These are phyloP conservation scores for Cyphomyrus plagiostoma DNA, from an alignment of 2,113 vertebrate genomes.

Conservation along the genomic window DNA sequence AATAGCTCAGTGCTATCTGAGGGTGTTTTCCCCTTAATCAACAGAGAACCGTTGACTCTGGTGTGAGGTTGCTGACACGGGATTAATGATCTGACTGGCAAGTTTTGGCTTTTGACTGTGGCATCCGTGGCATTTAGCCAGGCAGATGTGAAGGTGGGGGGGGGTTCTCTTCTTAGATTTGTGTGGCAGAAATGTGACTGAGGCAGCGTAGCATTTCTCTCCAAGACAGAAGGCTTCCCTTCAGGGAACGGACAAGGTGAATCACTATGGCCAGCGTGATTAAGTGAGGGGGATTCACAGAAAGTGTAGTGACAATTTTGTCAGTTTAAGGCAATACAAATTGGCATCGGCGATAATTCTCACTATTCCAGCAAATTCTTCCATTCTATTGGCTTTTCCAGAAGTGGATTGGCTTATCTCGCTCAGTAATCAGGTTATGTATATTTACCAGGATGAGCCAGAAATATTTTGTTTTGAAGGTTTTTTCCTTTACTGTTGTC, in stretches of 20 bases:
- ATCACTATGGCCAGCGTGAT: slow-evolving; percentile 40
- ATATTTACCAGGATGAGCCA: not conserved
- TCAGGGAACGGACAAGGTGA: slow-evolving; percentile 58
- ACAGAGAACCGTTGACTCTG: slow-evolving; percentile 25
- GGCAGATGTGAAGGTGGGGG: slow-evolving; percentile 26
- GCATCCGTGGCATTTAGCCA: slow-evolving; percentile 49
- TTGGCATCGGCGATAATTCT: slow-evolving; percentile 34
- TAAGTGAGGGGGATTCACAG: slow-evolving; percentile 42
- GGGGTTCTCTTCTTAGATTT: slow-evolving; percentile 14
- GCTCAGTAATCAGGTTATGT: not conserved
- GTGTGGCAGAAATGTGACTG: slow-evolving; percentile 28
- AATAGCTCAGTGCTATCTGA: not conserved
- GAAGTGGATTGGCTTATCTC: not conserved
- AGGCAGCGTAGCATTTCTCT: slow-evolving; percentile 50
- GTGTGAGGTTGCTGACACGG: slow-evolving; percentile 34
- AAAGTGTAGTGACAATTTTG: slow-evolving; percentile 53
- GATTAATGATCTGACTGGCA: slow-evolving; percentile 50
- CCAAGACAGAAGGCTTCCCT: slow-evolving; percentile 50
- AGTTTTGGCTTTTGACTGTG: slow-evolving; percentile 50
- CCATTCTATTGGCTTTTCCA: not conserved
- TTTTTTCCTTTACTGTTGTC: not conserved
- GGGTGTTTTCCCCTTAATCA: not conserved
- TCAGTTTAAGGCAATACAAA: slow-evolving; percentile 51
- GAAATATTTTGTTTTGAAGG: not conserved
- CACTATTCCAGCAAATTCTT: not conserved